These are phyloP conservation scores for Jacana jacana DNA, from an alignment of 2,113 vertebrate genomes.

Conservation along the genomic window DNA sequence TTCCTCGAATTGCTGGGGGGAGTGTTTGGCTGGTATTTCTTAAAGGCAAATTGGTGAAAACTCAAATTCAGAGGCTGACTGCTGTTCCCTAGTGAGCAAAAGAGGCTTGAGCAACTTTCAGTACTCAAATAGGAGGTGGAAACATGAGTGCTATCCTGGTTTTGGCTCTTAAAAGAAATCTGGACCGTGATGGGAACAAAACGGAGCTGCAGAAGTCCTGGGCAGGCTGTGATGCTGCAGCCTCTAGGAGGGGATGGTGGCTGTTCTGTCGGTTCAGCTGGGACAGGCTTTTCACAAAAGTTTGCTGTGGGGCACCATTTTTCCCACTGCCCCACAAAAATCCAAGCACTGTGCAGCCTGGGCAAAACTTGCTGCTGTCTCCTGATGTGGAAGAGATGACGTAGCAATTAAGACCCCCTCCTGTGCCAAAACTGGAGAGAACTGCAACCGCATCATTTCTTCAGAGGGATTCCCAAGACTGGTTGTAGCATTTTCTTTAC, in stretches of 20 bases:
- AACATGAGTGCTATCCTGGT: background rate
- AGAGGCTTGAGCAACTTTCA: background rate
- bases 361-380: background rate
- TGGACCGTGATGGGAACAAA: background rate
- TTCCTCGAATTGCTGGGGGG: background rate
- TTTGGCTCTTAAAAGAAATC: background rate
- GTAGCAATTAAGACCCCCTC: background rate
- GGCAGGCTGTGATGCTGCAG: background rate
- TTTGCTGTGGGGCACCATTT: background rate
- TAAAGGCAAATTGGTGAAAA: background rate
- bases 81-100: background rate
- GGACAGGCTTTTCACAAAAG: background rate
- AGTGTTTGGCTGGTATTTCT: background rate
- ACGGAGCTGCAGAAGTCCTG: background rate
- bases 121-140: background rate
- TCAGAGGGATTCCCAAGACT: background rate
- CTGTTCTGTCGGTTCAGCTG: background rate
- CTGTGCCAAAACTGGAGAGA: background rate
- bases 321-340: background rate
- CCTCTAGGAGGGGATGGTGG: background rate
- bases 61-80: background rate
- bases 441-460: background rate
- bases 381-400: background rate
- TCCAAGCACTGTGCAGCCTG: background rate
- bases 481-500: background rate